Conservation (phyloP, 1,140 invertebrate species). For the Drosophila lini region DNA sequence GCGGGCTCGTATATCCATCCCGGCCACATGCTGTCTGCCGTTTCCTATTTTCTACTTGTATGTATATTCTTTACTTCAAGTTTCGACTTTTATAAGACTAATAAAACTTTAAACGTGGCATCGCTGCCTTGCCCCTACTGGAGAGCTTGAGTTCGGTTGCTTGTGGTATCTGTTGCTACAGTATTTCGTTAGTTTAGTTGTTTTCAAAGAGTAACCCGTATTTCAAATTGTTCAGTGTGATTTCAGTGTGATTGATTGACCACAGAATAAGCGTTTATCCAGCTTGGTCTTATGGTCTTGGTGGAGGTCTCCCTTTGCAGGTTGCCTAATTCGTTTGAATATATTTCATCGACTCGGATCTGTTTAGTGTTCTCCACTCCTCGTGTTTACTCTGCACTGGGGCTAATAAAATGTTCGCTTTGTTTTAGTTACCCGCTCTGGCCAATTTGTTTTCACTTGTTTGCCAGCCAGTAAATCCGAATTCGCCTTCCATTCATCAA, state of each 20-base stretch:
- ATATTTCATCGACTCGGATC: constrained; percentile 31
- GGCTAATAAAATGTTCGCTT: constrained; percentile 51
- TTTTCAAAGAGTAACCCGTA: constrained; percentile 75
- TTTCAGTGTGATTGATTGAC: constrained; percentile 47
- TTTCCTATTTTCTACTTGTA: constrained; percentile 39
- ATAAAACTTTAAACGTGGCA: constrained; percentile 48
- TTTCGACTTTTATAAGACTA: constrained; percentile 52
- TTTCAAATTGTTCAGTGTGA: constrained; percentile 66
- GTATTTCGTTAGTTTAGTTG: constrained; percentile 37
- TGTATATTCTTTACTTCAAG: constrained; percentile 34
- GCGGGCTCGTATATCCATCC: constrained; percentile 18
- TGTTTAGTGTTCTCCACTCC: constrained; percentile 31
- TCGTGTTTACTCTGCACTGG: constrained; percentile 39
- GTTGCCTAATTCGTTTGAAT: constrained; percentile 16
- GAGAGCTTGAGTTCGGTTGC: constrained; percentile 30
- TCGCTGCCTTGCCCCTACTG: constrained; percentile 9
- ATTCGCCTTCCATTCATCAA: constrained; percentile 27
- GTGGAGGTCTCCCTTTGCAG: constrained; percentile 10
- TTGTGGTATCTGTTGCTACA: constrained; percentile 42
- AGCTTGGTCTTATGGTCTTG: constrained; percentile 8
- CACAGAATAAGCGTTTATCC: constrained; percentile 32
- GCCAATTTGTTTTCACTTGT: constrained; percentile 32
- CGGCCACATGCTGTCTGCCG: constrained; percentile 25
- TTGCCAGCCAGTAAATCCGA: constrained; percentile 31
- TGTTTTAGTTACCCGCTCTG: constrained; percentile 32